phyloP scores from a whole-genome alignment of 2,113 vertebrate species.

The Mus spicilegus region DNA sequence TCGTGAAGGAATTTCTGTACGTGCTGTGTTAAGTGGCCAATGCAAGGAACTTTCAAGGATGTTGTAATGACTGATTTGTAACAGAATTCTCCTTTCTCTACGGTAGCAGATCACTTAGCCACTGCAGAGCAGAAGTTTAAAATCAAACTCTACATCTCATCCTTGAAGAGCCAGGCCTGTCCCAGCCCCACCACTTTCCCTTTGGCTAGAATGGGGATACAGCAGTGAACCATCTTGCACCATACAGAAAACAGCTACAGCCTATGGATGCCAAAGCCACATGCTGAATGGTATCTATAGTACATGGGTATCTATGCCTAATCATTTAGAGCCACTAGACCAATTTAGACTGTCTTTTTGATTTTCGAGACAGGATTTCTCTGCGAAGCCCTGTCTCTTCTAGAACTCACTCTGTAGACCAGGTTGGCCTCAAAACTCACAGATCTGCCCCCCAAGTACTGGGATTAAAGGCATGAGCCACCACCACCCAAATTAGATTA shows the following conservation, averaged over 20 bases:
- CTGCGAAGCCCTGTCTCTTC: too few relatives aligned
- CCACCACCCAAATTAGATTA: not conserved
- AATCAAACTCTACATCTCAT: not conserved
- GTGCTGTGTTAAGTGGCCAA: not conserved
- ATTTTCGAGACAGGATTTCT: not conserved
- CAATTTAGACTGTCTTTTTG: not conserved
- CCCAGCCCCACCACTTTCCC: not conserved
- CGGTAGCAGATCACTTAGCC: not conserved
- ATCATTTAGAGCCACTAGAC: not conserved
- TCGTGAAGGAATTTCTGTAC: not conserved
- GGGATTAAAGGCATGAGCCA: not conserved
- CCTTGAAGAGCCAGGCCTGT: not conserved
- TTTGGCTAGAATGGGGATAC: not conserved
- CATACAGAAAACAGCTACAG: not conserved
- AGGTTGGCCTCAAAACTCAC: not conserved
- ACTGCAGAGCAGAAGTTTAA: not conserved
- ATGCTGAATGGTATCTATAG: not conserved
- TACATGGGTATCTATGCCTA: not conserved
- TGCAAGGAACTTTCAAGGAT: conserved; percentile 5
- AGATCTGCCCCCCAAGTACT: not conserved
- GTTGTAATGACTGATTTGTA: not conserved
- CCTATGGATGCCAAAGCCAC: not conserved
- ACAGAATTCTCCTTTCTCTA: not conserved
- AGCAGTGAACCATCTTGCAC: not conserved
- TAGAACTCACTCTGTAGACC: not conserved